Evolutionary conservation across 2,888 invertebrate species (phyloP), one percentile per base, ranked within the genome.

Genomic region (Thyatira batis): DNA sequence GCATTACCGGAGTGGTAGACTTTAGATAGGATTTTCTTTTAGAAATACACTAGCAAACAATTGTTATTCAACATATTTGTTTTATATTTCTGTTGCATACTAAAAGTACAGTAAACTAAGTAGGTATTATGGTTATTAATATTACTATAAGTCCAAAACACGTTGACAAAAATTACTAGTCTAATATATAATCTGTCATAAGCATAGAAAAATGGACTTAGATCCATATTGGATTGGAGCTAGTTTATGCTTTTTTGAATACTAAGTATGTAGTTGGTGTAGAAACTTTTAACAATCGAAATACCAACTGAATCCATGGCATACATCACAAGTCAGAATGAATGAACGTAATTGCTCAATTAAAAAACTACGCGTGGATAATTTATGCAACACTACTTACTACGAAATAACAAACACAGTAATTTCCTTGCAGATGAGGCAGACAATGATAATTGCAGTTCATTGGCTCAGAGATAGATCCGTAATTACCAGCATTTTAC

Each of bases 401-500:
- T 45, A 45, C 20, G 3, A 6, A 20, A 11, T 20, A 20, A 28
- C 13, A 25, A 46, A 21, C 23, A 43, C 45, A 9, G 39, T 39
- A 50, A 62, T 57, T 54, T 53, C 49, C 51, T 45, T 6, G 43
- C 33, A 52, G 28, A 54, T 48, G 20, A 44, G 33, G 45, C 48
- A 23, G 44, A 39, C 44, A 52, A 58, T 57, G 53, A 60, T 55
- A 58, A 67, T 64, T 60, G 52, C 55, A 52, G 52, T 53, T 52
- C 52, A 57, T 54, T 60, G 52, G 55, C 52, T 61, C 58, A 65
- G 60, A 69, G 60, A 67, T 60, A 65, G 58, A 50, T 58, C 53
- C 49, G 58, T 65, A 66, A 76, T 76, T 73, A 67, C 55, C 55
- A 56, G 60, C 55, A 57, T 71, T 67, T 66, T 65, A 65, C 60